Evolutionary conservation across 2,797 vertebrate genomes (phyloP), one percentile per base, ranked within the genome.

Genomic region (Heliangelus exortis): DNA sequence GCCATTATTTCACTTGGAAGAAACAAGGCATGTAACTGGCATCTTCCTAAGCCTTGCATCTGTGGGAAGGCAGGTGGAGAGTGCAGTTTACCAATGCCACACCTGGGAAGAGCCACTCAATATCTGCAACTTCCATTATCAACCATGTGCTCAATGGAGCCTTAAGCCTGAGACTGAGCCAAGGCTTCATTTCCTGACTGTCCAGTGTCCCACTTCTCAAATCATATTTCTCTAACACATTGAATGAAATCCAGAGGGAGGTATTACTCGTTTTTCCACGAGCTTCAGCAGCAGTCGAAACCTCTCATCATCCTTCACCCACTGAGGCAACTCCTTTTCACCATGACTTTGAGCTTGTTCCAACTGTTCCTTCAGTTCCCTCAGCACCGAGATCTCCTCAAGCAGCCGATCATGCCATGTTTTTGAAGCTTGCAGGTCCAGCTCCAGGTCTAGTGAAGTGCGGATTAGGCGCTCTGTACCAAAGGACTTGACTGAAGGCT

Each of bases 341-440:
- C 99, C 99, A 26, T 98, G 98, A 96, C 97, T 98, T 95, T 98
- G 98, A 69, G 99, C 99, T 93, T 97, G 97, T 96, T 99, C 99
- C 89, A 99, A 95, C 97, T 99, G 98, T 67, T 98, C 95, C 97
- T 99, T 99, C 91, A 99, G 98, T 84, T 99, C 98, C 90, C 98
- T 98, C 90, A 99, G 98, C 83, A 98, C 98, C 0, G 95, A 98
- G 89, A 99, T 98, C 96, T 99, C 99, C 97, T 99, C 98, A 2
- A 97, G 95, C 95, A 99, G 97, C 34, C 99, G 98, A 92, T 97
- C 97, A 28, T 99, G 99, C 84, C 99, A 98, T 2, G 99, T 99
- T 95, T 99, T 98, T 0, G 98, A 99, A 50, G 99, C 99, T 96
- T 99, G 99, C 95, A 99, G 97, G 97, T 99, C 99, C 94, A 99